Base-by-base conservation (phyloP, 2,113 vertebrate species). In the Oryzias celebensis region DNA sequence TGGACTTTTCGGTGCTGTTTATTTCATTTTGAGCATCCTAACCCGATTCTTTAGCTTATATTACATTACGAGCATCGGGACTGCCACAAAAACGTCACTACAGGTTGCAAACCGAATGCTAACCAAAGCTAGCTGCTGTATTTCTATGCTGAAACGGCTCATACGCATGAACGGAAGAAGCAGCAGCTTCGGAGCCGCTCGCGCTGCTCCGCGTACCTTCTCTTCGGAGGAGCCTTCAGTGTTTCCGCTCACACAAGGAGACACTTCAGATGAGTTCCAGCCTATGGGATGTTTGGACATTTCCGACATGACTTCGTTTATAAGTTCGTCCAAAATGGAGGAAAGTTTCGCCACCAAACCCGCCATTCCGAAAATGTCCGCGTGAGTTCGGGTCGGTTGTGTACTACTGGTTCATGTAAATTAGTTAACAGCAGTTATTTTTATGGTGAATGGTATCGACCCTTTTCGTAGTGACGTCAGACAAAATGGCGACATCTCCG, bases 241-340 rank as follows among this genome's bases (percentile, higher is more conserved):
- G 69, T 53, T 43, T 49, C 61, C 69, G 0, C 26, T 1, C 1
- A 23, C 17, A 22, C 78, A 18, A 58, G 55, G 5, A 68, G 26
- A 12, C 31, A 8, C 1, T 36, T 2, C 10, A 36, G 45, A 15
- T 20, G 67, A 16, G 7, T 48, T 67, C 3, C 48, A 71, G 1
- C 43, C 67, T 14, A 67, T 45, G 24, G 78, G 5, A 68, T 89
- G 68, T 85, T 78, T 88, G 24, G 14, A 66, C 23, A 89, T 77
- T 81, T 88, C 85, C 22, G 74, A 43, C 3, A 90, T 66, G 2
- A 78, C 65, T 7, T 55, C 49, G 0, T 62, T 78, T 4, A 89
- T 75, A 75, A 90, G 71, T 4, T 55, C 26, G 63, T 91, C 81
- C 74, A 91, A 46, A 57, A 91, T 52, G 77, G 88, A 59, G 53